Evolutionary conservation across 2,888 invertebrate genomes (phyloP), one percentile per base, ranked within the genome.

Genomic region (Drosophila robusta): DNA sequence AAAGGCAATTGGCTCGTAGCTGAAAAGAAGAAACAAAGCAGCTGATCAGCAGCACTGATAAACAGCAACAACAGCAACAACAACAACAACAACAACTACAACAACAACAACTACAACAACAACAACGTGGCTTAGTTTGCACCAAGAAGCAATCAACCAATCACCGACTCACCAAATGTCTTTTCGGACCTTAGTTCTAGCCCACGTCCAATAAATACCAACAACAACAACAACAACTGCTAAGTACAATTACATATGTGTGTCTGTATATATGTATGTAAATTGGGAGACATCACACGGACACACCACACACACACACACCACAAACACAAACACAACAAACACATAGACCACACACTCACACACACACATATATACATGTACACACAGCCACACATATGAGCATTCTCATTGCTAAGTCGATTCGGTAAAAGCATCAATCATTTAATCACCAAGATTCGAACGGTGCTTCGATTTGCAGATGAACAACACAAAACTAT

Each of bases 351-450:
- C n/a, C n/a, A 54, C 16, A 46, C 39, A 61, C 44, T 64, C 41
- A 60, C 12, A 46, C 8, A 55, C 22, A 29, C n/a, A 54, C n/a
- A 46, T 39, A 61, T 38, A 68, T 39, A 29, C 24, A 51, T 9
- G 46, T 18, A 58, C 16, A 62, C 16, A 67, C 46, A 49, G 38
- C 39, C 24, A 74, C 39, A 83, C 73, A 83, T 82, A 86, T 83
- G 86, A 83, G 86, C 83, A 83, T 83, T 86, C 83, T 70, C 83
- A 86, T 86, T 82, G 86, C 70, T 86, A 83, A 83, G 86, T 83
- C 82, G 82, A 83, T 85, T 78, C 75, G 65, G 64, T 47, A 56
- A 57, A 70, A 68, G 45, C 62, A 70, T 78, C 71, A 70, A 61
- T 71, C 71, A 78, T 78, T 62, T 38, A 69, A 64, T 63, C 75